These are phyloP conservation scores for Condylura cristata DNA, from an alignment of 2,113 vertebrate species.

Conservation along the genomic window DNA sequence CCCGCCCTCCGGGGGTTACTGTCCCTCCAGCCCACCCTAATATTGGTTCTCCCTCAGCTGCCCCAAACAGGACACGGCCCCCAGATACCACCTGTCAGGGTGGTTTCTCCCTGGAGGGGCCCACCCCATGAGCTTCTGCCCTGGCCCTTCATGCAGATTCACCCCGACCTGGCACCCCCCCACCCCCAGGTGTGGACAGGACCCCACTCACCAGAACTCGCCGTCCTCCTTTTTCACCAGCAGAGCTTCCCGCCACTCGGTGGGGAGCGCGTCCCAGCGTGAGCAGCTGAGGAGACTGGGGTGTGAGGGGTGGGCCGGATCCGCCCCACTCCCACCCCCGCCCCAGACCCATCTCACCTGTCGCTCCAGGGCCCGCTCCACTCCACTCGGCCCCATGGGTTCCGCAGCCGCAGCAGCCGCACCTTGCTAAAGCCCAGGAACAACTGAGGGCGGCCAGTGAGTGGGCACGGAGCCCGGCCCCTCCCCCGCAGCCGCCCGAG, in stretches of 20 bases:
- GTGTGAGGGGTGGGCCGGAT: fast-evolving
- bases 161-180: fast-evolving
- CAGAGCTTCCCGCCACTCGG: slow-evolving; percentile 60
- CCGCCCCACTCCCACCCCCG: fast-evolving
- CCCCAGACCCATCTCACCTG: slow-evolving; percentile 45
- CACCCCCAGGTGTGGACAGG: not conserved
- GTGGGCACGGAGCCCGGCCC: fast-evolving
- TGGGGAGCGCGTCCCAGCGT: slow-evolving; percentile 52
- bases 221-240: slow-evolving; percentile 76
- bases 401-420: slow-evolving; percentile 73
- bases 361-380: slow-evolving; percentile 80
- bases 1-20: no score
- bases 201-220: slow-evolving; percentile 73
- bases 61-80: not conserved
- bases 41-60: not conserved
- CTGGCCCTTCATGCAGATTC: not conserved
- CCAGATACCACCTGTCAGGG: no score
- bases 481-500: not conserved
- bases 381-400: slow-evolving; percentile 81
- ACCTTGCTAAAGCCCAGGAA: slow-evolving; percentile 67
- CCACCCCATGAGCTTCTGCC: no score
- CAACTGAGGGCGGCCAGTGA: not conserved
- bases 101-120: no score
- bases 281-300: slow-evolving; percentile 35
- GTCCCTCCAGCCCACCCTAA: not conserved